phyloP scores from a whole-genome alignment of 2,888 invertebrate species.

The Ochropleura leucogaster region DNA sequence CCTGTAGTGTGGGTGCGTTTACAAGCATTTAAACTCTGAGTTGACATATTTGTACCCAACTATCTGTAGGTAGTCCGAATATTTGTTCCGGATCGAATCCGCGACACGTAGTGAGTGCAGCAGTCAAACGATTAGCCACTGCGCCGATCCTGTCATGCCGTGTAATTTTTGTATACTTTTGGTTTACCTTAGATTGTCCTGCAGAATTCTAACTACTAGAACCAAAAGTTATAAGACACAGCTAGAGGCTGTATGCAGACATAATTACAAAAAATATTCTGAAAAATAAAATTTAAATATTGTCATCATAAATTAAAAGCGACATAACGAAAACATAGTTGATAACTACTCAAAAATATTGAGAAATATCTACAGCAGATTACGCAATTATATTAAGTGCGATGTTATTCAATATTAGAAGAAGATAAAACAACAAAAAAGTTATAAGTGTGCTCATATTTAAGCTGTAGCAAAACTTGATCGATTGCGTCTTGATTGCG shows the following conservation, averaged over 20 bases:
- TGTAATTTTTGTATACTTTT: background rate
- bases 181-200: background rate
- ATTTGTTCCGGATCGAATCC: no score
- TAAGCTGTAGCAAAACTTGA: conserved; percentile 39
- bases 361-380: conserved; percentile 24
- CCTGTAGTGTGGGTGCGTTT: no score
- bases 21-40: no score
- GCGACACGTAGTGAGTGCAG: no score
- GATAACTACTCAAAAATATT: background rate
- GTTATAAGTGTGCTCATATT: conserved; percentile 36
- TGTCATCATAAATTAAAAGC: background rate
- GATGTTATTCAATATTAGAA: conserved; percentile 22
- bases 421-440: conserved; percentile 29
- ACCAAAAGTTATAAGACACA: no score
- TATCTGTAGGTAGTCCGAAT: no score
- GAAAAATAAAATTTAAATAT: background rate
- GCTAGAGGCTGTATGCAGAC: no score
- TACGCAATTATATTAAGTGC: background rate
- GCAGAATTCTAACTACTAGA: background rate
- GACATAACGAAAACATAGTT: background rate
- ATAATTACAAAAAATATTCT: background rate
- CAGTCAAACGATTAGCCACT: no score
- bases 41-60: no score
- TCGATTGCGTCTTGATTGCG: conserved; percentile 60
- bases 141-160: no score